Evolutionary conservation across 2,113 vertebrate species (phyloP), one percentile per base, ranked within the genome.

Genomic region (Bubo scandiacus): DNA sequence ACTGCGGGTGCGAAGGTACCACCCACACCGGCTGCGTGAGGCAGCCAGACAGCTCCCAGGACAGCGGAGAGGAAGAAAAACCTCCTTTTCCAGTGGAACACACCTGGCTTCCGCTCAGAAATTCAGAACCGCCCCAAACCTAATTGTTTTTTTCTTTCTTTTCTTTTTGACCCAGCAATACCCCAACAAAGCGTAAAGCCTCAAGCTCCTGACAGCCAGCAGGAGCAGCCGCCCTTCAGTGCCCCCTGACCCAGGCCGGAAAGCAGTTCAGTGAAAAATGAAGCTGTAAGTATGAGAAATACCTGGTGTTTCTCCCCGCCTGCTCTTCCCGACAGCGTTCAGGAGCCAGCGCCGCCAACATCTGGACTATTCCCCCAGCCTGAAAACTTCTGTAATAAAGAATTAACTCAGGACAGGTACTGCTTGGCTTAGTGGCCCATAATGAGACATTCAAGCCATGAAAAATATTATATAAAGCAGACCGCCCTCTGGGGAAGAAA

Each of bases 391-490:
- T 18, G 49, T 9, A 45, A 91, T 2, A 30, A 3, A 61, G 54
- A 40, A 66, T 32, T 10, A 38, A 51, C 30, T 43, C 22, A 4
- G 45, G 36, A 20, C 12, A 7, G 10, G 38, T 1, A 6, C n/a
- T 1, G 8, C 26, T 13, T 1, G 30, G 43, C 26, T 47, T 11
- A 15, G 42, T 0, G 3, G 29, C 52, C n/a, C 11, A 3, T 8
- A 10, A 5, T 5, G 8, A 55, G 75, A 40, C 18, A 10, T 3
- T 49, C 12, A 14, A 19, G 52, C 8, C 11, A 21, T 43, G 8
- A 38, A 34, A 65, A 47, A 18, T 13, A 2, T 19, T 20, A 11
- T 12, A 21, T 4, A 42, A 26, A 57, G 43, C 15, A 2, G 18
- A 7, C 13, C 27, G 42, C 11, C 18, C 65, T 16, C 42, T 34